These are phyloP conservation scores for Syngnathus rostellatus DNA, from an alignment of 2,797 vertebrate species.

Conservation along the genomic window DNA sequence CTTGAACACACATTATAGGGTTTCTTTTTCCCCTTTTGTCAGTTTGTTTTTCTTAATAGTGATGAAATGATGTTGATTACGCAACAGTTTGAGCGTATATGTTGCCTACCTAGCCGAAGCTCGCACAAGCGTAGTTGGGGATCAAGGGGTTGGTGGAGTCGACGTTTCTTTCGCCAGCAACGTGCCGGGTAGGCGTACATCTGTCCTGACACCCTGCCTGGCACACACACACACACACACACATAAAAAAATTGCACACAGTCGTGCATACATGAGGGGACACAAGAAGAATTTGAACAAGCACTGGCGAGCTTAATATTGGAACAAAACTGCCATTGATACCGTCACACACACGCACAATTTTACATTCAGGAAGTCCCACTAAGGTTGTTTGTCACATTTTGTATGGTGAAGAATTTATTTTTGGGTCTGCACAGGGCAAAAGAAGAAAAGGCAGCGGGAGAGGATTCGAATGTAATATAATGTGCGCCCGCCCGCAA, in stretches of 20 bases:
- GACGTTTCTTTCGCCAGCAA: constrained; percentile 95
- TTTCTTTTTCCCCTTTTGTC: neutral
- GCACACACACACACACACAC: constrained; percentile 37
- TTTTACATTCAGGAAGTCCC: constrained; percentile 5
- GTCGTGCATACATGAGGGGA: constrained; percentile 10
- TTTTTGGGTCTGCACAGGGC: constrained; percentile 16
- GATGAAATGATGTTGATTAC: neutral
- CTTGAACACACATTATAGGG: constrained; percentile 6
- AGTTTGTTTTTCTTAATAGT: neutral
- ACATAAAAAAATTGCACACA: constrained; percentile 38
- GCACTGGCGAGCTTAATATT: constrained; percentile 23
- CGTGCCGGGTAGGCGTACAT: constrained; percentile 95
- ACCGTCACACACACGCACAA: neutral
- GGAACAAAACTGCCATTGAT: constrained; percentile 39
- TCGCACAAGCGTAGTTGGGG: constrained; percentile 91
- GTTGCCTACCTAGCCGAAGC: constrained; percentile 81
- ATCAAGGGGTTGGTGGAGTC: constrained; percentile 88
- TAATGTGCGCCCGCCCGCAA: constrained; percentile 67
- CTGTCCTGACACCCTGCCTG: constrained; percentile 88
- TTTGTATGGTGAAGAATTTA: constrained; percentile 5
- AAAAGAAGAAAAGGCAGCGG: constrained; percentile 16
- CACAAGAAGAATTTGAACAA: constrained; percentile 45
- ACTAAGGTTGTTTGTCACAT: neutral
- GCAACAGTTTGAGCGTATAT: constrained; percentile 9
- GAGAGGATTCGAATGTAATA: constrained; percentile 52